phyloP scores from a whole-genome alignment of 2,797 vertebrate genomes.

The Artibeus jamaicensis region DNA sequence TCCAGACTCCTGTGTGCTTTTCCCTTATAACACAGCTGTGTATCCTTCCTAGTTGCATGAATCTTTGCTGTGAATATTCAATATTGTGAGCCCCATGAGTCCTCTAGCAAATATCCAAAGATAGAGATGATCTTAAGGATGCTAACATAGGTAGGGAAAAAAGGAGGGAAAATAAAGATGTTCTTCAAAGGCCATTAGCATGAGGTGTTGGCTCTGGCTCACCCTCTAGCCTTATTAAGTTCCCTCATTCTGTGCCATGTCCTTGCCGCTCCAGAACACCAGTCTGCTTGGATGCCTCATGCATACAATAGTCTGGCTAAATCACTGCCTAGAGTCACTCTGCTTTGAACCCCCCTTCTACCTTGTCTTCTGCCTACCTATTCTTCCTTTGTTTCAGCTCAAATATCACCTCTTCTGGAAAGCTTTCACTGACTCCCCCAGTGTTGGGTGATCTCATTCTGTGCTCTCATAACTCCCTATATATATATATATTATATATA shows the following conservation, averaged over 20 bases:
- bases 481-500: too few relatives aligned
- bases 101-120: neutral
- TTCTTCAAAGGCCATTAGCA: neutral
- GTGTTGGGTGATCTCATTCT: neutral
- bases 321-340: neutral
- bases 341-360: neutral
- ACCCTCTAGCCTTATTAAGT: neutral
- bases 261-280: neutral
- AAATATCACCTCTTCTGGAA: neutral
- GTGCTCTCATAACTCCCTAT: neutral
- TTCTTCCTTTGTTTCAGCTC: neutral
- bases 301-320: too few relatives aligned
- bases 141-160: neutral
- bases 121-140: neutral
- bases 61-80: neutral
- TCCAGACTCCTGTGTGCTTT: neutral
- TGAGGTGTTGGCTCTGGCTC: neutral
- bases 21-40: neutral
- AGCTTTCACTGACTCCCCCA: neutral
- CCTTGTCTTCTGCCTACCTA: neutral
- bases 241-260: neutral
- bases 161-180: neutral
- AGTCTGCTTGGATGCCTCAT: neutral
- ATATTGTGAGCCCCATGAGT: neutral
- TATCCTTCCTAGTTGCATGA: neutral